Conservation (phyloP, 53 echinoderm and acorn worm species). For the Paracentrotus lividus region DNA sequence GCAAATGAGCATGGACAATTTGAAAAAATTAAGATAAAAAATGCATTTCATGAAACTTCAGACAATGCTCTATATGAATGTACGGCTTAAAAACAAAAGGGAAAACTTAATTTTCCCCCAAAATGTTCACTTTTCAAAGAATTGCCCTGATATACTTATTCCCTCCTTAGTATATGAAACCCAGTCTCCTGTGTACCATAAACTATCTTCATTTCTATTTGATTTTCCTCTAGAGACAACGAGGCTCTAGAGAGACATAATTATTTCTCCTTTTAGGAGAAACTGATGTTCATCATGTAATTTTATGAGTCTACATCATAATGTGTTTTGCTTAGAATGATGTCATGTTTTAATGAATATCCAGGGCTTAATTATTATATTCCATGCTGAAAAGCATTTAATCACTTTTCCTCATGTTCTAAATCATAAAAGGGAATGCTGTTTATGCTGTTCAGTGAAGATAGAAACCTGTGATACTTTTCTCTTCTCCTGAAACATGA, state of each 20-base stretch:
- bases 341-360: not conserved
- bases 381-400: not conserved
- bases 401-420: not conserved
- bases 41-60: no score
- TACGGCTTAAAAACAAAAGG: no score
- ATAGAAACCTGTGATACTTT: not conserved
- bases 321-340: not conserved
- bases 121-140: no score
- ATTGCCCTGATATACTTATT: no score
- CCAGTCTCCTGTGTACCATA: not conserved
- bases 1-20: no score
- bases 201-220: not conserved
- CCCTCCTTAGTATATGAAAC: not conserved
- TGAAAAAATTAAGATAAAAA: no score
- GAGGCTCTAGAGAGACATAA: not conserved
- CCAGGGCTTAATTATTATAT: not conserved
- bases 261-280: not conserved
- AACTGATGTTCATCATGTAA: not conserved
- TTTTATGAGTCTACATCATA: not conserved
- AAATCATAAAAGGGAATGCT: no score
- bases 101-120: no score
- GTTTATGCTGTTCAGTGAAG: no score
- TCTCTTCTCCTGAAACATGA: not conserved
- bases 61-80: no score
- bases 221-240: not conserved